phyloP scores from a whole-genome alignment of 2,888 invertebrate genomes.

The Epirrhoe tristata region DNA sequence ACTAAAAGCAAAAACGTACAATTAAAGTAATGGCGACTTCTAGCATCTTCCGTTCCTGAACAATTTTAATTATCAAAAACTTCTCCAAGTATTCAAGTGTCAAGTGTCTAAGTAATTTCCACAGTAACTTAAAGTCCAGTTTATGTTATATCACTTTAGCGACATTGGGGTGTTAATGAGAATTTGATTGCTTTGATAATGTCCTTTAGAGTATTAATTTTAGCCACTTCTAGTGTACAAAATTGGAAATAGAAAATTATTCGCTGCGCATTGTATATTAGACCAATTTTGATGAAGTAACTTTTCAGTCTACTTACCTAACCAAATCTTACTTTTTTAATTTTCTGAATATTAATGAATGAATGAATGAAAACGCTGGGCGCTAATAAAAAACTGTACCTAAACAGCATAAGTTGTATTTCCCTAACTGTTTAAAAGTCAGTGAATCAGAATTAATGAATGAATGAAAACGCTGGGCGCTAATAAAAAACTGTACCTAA shows the following conservation, averaged over 20 bases:
- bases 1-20: constrained; percentile 13
- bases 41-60: constrained; percentile 21
- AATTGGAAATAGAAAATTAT: neutral
- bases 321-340: no score
- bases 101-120: constrained; percentile 31
- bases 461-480: no score
- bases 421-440: no score
- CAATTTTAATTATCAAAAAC: constrained; percentile 41
- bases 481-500: no score
- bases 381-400: no score
- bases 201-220: constrained; percentile 38
- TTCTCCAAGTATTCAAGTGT: constrained; percentile 35
- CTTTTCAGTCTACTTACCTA: no score
- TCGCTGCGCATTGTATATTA: no score
- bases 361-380: no score
- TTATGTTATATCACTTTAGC: constrained; percentile 38
- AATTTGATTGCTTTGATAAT: constrained; percentile 70
- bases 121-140: constrained; percentile 32
- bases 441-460: no score
- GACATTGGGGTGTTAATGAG: constrained; percentile 59
- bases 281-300: no score
- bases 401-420: no score
- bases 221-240: neutral
- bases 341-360: no score
- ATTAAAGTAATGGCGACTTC: constrained; percentile 31